Evolutionary conservation across 2,797 vertebrate genomes (phyloP), one percentile per base, ranked within the genome.

Genomic region (Phyllotis vaccarum): DNA sequence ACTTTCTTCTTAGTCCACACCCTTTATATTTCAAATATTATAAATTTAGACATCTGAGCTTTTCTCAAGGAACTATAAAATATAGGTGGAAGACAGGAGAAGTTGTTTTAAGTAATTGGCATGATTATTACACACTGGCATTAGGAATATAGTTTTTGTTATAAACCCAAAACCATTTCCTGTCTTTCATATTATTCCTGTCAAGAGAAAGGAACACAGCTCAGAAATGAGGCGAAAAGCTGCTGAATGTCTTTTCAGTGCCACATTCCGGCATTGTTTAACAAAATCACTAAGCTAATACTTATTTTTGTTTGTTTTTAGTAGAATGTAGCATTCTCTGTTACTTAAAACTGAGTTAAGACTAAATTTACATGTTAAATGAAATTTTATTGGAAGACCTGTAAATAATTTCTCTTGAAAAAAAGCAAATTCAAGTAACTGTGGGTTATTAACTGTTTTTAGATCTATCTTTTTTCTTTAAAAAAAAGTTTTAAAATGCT

Each of bases 21-120:
- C 37, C 6, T 21, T 82, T 68, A 68, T 29, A 24, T 82, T 88
- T 90, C 72, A 89, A 81, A 79, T 75, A 92, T 68, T 80, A 68
- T 17, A 86, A 88, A 68, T 60, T 0, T 10, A 92, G 52, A 90
- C 64, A 68, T 2, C n/a, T 64, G 6, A 78, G 14, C 95, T 96
- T 14, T 31, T 95, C 12, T 93, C 58, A 93, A 93, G 40, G 11
- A 96, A 86, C 37, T 82, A 3, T 37, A 64, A 75, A 78, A 64
- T 56, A 75, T 58, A 82, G n/a, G 40, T 3, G 91, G 94, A 46
- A 93, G 81, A 54, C 58, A 76, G 13, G 2, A 93, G 27, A 11
- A 52, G 3, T 54, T 60, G 31, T 76, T 76, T 89, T 31, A 89
- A 76, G 62, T 46, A 89, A 60, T 1, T 75, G n/a, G 12, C 74